Evolutionary conservation across 2,113 vertebrate genomes (phyloP).

Genomic region (Ceyx cyanopectus): DNA sequence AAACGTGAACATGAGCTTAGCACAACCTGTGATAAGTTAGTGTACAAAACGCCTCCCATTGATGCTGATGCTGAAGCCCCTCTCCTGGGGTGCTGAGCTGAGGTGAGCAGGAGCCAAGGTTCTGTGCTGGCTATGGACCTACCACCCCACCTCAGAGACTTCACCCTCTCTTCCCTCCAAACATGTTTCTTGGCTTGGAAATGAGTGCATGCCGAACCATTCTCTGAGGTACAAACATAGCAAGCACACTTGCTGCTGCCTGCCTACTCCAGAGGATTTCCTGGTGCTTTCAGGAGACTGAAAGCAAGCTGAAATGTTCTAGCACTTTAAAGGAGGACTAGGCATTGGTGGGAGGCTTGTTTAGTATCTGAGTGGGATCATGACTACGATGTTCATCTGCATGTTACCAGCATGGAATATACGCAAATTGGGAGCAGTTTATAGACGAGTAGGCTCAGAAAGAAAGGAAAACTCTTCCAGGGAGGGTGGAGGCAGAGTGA

Average conservation of each 20-base stretch:
- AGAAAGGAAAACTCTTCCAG: constrained; percentile 62
- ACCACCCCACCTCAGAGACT: not conserved
- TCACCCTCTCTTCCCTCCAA: not conserved
- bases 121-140: not conserved
- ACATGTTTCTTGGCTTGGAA: rapidly evolving
- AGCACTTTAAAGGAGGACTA: constrained; percentile 58
- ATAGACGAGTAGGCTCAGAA: constrained; percentile 51
- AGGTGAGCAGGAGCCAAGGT: not conserved
- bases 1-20: not conserved
- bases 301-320: constrained; percentile 41
- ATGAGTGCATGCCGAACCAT: rapidly evolving
- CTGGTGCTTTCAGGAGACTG: constrained; percentile 35
- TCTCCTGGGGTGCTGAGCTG: not conserved
- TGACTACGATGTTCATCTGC: constrained; percentile 75
- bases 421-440: constrained; percentile 56
- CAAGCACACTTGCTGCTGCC: not conserved
- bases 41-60: rapidly evolving
- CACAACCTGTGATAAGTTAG: not conserved
- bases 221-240: not conserved
- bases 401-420: constrained; percentile 62
- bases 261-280: constrained; percentile 60
- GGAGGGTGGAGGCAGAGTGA: constrained; percentile 41
- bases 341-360: constrained; percentile 68
- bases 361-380: constrained; percentile 73
- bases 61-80: not conserved